Evolutionary conservation across 2,888 invertebrate genomes (phyloP), one percentile per base, ranked within the genome.

Genomic region (Cantharis rufa): DNA sequence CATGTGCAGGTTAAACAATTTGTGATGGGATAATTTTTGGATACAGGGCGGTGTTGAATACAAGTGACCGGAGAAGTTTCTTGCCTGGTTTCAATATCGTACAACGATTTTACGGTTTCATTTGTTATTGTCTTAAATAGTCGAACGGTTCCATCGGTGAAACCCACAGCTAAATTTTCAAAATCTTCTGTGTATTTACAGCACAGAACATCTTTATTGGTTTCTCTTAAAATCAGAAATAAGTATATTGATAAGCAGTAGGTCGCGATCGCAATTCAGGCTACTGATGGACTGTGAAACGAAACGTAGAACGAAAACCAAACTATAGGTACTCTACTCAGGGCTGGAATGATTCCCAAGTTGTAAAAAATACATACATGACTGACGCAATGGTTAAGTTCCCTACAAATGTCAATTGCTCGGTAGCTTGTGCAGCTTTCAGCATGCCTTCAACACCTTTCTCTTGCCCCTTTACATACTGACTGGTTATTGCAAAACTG

Each of bases 181-280:
- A 87, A 89, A 80, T 91, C 90, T 85, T 93, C 92, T 62, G 92
- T 92, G 83, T 92, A 93, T 84, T 90, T 90, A 79, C 91, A 88
- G 82, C 91, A 92, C 84, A 91, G 88, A 77, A 91, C 88, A 27
- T 91, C 90, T 80, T 89, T 89, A 79, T 87, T 88, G 13, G 90
- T 89, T 81, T 91, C 90, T 80, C 91, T 91, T 11, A 27, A 74
- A 76, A 62, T 28, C 2, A 11, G 11, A 13, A 15, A 24, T 48
- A n/a, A n/a, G n/a, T 48, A 48, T 48, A 48, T n/a, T n/a, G 27
- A n/a, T n/a, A 48, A 13, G 32, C 3, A 32, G 11, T 5, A 48
- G 3, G 28, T 3, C 13, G 32, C 32, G 4, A 13, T 13, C 3
- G 4, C 32, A 32, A 28, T 28, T 10, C 11, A 28, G 28, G 11